Conservation (phyloP, 1,140 invertebrate species). For the Drosophila leontia region DNA sequence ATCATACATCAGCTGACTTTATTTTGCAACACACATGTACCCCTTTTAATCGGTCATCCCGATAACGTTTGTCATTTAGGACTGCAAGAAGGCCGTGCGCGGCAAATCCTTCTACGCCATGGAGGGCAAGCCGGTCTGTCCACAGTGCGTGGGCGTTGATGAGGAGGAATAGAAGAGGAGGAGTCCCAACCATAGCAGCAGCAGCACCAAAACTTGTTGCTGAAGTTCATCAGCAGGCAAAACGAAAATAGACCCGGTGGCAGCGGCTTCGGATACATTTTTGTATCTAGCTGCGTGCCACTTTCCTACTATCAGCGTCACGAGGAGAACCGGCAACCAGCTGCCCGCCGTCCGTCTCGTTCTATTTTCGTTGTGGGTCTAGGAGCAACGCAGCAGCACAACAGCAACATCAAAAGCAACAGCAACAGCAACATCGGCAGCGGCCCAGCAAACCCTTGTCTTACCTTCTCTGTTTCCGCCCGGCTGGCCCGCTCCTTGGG, state of each 20-base stretch:
- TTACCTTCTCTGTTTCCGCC: conserved; percentile 9
- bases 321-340: conserved; percentile 31
- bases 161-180: conserved; percentile 90
- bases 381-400: conserved; percentile 36
- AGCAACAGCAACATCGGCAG: conserved; percentile 32
- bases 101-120: conserved; percentile 98
- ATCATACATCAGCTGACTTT: not conserved
- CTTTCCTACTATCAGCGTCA: conserved; percentile 47
- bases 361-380: conserved; percentile 53
- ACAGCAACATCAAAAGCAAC: conserved; percentile 28
- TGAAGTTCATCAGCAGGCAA: conserved; percentile 55
- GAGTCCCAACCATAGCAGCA: conserved; percentile 14
- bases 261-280: conserved; percentile 54
- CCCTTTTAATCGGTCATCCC: conserved; percentile 26
- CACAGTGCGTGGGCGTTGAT: conserved; percentile 94
- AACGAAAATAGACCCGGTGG: conserved; percentile 56
- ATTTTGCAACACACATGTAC: not conserved
- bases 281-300: conserved; percentile 62
- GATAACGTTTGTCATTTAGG: conserved; percentile 87
- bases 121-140: conserved; percentile 96
- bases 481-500: conserved; percentile 44
- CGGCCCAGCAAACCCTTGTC: conserved; percentile 20
- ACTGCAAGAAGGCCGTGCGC: conserved; percentile 95
- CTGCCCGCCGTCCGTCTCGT: conserved; percentile 30
- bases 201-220: conserved; percentile 41